Conservation (phyloP, 2,113 vertebrate species). For the Bucco capensis region DNA sequence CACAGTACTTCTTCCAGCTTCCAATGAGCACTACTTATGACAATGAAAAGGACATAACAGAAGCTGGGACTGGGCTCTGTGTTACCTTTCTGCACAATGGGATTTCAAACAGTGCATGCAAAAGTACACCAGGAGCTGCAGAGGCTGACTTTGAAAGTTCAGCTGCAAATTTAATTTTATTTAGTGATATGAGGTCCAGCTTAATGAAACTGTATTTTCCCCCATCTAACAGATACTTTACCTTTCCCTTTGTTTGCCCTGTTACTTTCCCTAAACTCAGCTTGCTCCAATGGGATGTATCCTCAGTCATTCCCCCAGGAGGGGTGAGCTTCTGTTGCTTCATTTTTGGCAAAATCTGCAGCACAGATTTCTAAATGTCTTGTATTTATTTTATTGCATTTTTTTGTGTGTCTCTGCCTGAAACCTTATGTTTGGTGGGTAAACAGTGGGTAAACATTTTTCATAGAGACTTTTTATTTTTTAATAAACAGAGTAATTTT, state of each 20-base stretch:
- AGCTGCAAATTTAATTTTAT: conserved; percentile 13
- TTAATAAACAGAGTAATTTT: conserved; percentile 42
- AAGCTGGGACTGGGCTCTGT: background rate
- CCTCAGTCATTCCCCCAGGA: conserved; percentile 34
- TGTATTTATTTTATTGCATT: conserved; percentile 40
- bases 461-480: conserved; percentile 39
- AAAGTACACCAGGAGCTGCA: background rate
- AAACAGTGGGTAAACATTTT: conserved; percentile 54
- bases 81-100: background rate
- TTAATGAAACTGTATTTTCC: conserved; percentile 25
- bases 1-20: background rate
- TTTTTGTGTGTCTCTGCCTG: conserved; percentile 36
- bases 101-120: background rate
- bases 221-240: background rate
- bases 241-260: conserved; percentile 14
- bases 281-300: background rate
- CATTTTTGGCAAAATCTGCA: conserved; percentile 54
- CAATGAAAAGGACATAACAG: background rate
- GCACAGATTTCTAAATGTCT: conserved; percentile 66
- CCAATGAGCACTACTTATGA: background rate
- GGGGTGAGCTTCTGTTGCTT: conserved; percentile 39
- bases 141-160: conserved; percentile 20
- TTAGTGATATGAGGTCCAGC: background rate
- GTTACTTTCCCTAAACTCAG: background rate
- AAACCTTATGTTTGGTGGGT: conserved; percentile 61